Percentiles rank a stretch among this genome's conserved stretches.
phyloP scores from a whole-genome alignment of 2,888 invertebrate genomes.

The Marronus borbonicus region DNA sequence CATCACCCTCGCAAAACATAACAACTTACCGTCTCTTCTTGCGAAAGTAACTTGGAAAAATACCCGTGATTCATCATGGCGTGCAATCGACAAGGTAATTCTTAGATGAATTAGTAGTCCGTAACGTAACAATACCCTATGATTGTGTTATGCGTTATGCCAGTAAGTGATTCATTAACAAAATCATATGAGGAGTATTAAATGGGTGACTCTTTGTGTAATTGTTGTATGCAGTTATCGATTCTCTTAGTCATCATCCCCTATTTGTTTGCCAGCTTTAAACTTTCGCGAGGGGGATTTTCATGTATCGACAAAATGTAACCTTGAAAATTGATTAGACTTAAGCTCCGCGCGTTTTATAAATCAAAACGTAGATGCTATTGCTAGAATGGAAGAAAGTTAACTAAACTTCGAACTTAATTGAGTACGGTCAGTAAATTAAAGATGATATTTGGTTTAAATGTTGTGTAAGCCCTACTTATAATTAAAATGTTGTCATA shows the following conservation, averaged over 20 bases:
- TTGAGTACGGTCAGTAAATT: too few relatives aligned
- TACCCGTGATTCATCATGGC: slow-evolving; percentile 32
- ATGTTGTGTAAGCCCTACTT: too few relatives aligned
- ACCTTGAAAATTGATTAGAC: too few relatives aligned
- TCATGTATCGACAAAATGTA: too few relatives aligned
- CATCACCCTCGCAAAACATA: not conserved
- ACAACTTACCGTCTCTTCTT: slow-evolving; percentile 13
- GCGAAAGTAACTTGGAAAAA: slow-evolving; percentile 1
- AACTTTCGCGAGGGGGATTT: slow-evolving; percentile 13
- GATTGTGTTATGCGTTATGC: not conserved
- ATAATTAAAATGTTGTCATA: too few relatives aligned
- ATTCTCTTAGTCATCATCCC: slow-evolving; percentile 42
- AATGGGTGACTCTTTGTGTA: slow-evolving; percentile 11
- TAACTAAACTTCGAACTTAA: too few relatives aligned
- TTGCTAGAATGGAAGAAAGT: too few relatives aligned
- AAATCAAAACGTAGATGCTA: too few relatives aligned
- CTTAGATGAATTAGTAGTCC: slow-evolving; percentile 19
- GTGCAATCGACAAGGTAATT: slow-evolving; percentile 32
- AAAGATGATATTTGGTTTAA: too few relatives aligned
- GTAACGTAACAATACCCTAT: not conserved
- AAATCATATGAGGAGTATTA: slow-evolving; percentile 7
- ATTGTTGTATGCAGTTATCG: slow-evolving; percentile 16
- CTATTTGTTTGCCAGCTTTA: slow-evolving; percentile 24
- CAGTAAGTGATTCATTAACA: slow-evolving; percentile 26
- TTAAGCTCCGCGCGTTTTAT: too few relatives aligned